phyloP scores from a whole-genome alignment of 2,888 invertebrate species.

The Leptopilina syphax region DNA sequence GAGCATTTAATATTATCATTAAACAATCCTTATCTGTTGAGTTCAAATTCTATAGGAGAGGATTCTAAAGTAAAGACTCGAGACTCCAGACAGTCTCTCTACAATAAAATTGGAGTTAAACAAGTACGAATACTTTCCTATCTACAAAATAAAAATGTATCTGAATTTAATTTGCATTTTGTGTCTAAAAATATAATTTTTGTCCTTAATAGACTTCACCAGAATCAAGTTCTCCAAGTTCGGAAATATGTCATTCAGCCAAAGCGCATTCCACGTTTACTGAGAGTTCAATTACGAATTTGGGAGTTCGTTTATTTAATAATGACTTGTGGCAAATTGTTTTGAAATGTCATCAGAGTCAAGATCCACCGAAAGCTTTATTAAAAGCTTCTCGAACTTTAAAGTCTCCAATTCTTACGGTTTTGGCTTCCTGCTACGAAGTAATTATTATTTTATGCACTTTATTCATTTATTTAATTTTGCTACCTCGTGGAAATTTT shows the following conservation, averaged over 20 bases:
- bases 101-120: slow-evolving; percentile 73
- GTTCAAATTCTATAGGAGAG: slow-evolving; percentile 41
- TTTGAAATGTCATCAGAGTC: slow-evolving; percentile 83
- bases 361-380: slow-evolving; percentile 83
- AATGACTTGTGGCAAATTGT: slow-evolving; percentile 81
- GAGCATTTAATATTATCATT: slow-evolving; percentile 79
- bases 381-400: slow-evolving; percentile 80
- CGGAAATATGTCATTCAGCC: not conserved
- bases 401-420: slow-evolving; percentile 81
- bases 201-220: slow-evolving; percentile 29
- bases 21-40: slow-evolving; percentile 60
- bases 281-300: not conserved
- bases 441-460: slow-evolving; percentile 72
- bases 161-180: not conserved
- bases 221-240: slow-evolving; percentile 31
- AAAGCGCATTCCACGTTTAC: not conserved
- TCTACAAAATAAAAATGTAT: not conserved
- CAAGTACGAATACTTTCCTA: slow-evolving; percentile 49
- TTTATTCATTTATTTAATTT: not conserved
- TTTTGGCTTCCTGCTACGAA: slow-evolving; percentile 85
- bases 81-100: slow-evolving; percentile 71
- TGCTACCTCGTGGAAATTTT: not conserved
- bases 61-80: slow-evolving; percentile 63
- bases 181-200: not conserved
- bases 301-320: slow-evolving; percentile 50